Evolutionary conservation across 2,888 invertebrate genomes (phyloP).

Genomic region (Phymatocera aterrima): DNA sequence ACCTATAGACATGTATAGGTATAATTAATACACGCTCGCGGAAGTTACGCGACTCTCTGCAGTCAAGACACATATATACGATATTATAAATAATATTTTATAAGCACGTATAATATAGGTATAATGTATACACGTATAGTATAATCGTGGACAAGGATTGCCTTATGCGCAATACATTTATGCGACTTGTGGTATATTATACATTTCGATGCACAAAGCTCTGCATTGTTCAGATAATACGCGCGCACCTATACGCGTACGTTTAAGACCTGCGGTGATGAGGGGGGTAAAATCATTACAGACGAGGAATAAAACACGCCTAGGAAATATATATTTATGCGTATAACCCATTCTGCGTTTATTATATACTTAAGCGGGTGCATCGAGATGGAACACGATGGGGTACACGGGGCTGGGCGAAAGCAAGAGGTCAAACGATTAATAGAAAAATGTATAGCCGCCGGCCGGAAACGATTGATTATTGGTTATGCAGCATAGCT

Average conservation of each 20-base stretch:
- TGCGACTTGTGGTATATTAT: no score
- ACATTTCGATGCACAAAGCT: conserved; percentile 45
- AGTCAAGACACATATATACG: no score
- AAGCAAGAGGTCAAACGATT: conserved; percentile 22
- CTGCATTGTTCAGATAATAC: conserved; percentile 43
- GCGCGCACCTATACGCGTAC: no score
- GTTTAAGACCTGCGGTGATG: background rate
- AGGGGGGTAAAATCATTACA: background rate
- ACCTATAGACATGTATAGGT: no score
- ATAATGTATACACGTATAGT: background rate
- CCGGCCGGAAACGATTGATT: conserved; percentile 52
- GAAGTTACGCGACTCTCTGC: no score
- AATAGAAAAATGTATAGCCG: conserved; percentile 44
- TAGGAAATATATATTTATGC: background rate
- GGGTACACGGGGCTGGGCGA: conserved; percentile 4
- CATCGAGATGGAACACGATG: conserved; percentile 36
- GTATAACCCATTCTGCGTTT: background rate
- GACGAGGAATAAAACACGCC: background rate
- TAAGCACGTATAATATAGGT: background rate
- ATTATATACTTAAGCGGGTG: conserved; percentile 22
- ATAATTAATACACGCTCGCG: no score
- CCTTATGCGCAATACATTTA: conserved; percentile 19
- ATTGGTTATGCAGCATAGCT: no score
- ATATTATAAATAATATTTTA: background rate
- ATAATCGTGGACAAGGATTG: background rate